Base-by-base conservation (phyloP, 2,797 vertebrate species). In the Parambassis ranga region DNA sequence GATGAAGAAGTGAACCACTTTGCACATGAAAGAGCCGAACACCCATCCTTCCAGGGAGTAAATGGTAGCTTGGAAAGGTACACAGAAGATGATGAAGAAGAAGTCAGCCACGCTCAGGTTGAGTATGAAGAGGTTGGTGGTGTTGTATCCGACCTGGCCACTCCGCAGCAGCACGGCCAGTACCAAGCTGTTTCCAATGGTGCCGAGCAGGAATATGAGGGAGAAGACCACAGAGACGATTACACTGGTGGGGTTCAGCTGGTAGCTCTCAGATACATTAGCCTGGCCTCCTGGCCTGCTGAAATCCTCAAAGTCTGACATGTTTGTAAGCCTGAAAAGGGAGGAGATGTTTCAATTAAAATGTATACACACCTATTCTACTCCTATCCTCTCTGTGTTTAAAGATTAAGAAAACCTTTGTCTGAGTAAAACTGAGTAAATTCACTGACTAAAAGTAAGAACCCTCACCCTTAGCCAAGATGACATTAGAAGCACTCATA, bases 11-110 rank as follows among this genome's bases (percentile, higher is more conserved):
- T 95, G 94, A 37, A 96, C 95, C 6, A 89, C 92, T 81, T 96
- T 96, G 89, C 94, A 95, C 93, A 95, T 94, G 81, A 95, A 96
- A 22, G 94, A 95, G 39, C 94, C 94, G 0, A 96, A 96, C 71
- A 96, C 92, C 94, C 95, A 96, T 44, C 94, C 94, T 70, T 95
- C 94, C 67, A 95, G 86, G 1, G 94, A 94, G 82, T 96, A 96
- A 87, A 95, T 96, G 75, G 94, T 96, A 67, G 94, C 95, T 91
- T 96, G 95, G 88, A 96, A 96, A 31, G 95, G 95, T 55, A 96
- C 93, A 24, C 95, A 96, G 92, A 95, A 95, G 80, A 95, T 91
- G 79, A 95, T 96, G 89, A 96, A 96, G 90, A 93, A 96, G 90
- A 96, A 95, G 85, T 96, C 94, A 0, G 95, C 94, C 60, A 96